Evolutionary conservation across 2,797 vertebrate genomes (phyloP), one percentile per base, ranked within the genome.

Genomic region (Dallia pectoralis): DNA sequence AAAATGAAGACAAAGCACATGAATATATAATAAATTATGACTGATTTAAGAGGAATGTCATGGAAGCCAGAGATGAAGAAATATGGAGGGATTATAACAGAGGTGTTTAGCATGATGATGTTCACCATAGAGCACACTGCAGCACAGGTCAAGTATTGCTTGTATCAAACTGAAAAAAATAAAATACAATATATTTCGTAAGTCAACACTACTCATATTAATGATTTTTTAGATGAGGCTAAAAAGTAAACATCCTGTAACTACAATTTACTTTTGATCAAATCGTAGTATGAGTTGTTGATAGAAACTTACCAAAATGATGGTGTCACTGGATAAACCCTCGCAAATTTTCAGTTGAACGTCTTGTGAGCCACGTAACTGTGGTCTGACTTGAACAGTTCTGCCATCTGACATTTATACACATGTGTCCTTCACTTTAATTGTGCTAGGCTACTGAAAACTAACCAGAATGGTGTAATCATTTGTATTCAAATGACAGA

Each of bases 41-140:
- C 69, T n/a, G n/a, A n/a, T n/a, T n/a, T n/a, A 25, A 71, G 22
- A 1, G 67, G 75, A 27, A 86, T 74, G 53, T 64, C 68, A 63
- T 71, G 69, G 51, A 84, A 82, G 19, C 84, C 84, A 64, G 61
- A 79, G 65, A 84, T 82, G 64, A 67, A 80, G 63, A 84, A 80
- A 51, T 73, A 76, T 71, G 76, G 63, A 18, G 82, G 82, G 27
- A 18, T 73, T 36, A 82, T 72, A 77, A 82, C 33, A 2, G 76
- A 74, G 0, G 25, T 36, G 72, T 83, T 83, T 59, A 36, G 27
- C 4, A 16, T 53, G 4, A 59, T 65, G 59, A 47, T 78, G 19
- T 36, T 40, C 62, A 81, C 76, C 25, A 72, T 9, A 4, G 27
- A 32, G 19, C 36, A 67, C 66, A 71, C 74, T 19, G 22, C 68